phyloP scores from a whole-genome alignment of 2,888 invertebrate genomes.

The Tridacna gigas region DNA sequence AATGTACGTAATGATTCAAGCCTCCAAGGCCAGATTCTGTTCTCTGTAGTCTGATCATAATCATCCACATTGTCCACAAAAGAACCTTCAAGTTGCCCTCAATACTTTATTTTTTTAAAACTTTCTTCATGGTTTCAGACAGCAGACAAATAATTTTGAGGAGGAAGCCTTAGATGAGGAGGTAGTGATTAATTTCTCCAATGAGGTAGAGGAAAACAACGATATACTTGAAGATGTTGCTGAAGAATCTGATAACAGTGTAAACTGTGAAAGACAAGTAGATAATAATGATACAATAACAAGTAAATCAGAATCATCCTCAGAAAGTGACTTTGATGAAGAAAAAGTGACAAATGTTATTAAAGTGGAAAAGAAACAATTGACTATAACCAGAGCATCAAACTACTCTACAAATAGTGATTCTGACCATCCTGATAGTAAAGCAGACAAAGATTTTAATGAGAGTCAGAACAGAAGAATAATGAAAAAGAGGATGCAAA shows the following conservation, averaged over 20 bases:
- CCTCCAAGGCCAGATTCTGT: too few species aligned
- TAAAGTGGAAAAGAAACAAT: too few species aligned
- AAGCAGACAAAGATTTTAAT: conserved; percentile 1
- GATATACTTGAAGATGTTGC: neutral
- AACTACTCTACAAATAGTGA: neutral
- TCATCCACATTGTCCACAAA: too few species aligned
- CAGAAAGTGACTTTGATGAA: conserved; percentile 20
- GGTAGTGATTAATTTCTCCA: too few species aligned
- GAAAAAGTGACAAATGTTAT: neutral
- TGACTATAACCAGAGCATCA: neutral
- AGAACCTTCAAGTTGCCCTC: too few species aligned
- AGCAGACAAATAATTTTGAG: too few species aligned
- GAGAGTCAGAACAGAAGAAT: neutral
- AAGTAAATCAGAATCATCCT: conserved; percentile 3
- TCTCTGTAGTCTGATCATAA: too few species aligned
- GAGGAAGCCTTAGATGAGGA: too few species aligned
- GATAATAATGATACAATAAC: neutral
- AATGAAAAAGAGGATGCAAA: neutral
- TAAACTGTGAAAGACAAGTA: neutral
- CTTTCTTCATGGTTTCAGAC: too few species aligned
- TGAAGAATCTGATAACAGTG: neutral
- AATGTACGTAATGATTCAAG: too few species aligned
- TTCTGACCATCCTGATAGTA: neutral
- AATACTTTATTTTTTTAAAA: too few species aligned
- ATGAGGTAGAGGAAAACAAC: too few species aligned